A percentile compares a stretch with the other conserved stretches of the same genome.
These are phyloP conservation scores for Macquaria ambigua DNA, from an alignment of 2,113 vertebrate species.

Conservation along the genomic window DNA sequence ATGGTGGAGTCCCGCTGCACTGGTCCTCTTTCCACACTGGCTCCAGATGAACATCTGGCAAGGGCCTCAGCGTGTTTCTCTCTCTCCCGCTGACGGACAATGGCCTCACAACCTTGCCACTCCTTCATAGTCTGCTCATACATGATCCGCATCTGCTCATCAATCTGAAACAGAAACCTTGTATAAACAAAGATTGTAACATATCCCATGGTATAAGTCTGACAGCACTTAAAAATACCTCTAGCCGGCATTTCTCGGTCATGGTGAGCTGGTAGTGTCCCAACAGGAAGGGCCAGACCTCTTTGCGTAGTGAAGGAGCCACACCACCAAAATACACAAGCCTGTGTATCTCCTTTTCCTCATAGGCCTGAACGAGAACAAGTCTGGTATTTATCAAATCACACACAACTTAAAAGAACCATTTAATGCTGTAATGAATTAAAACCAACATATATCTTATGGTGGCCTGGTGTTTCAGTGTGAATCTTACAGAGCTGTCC, in stretches of 20 bases:
- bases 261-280: slow-evolving; percentile 98
- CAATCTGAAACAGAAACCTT: slow-evolving; percentile 84
- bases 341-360: slow-evolving; percentile 92
- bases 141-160: slow-evolving; percentile 87
- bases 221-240: slow-evolving; percentile 82
- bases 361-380: slow-evolving; percentile 84
- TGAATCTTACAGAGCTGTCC: slow-evolving; percentile 88
- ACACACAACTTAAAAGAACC: neutral
- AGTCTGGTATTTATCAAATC: neutral
- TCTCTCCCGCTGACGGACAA: slow-evolving; percentile 93
- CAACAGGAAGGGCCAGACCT: slow-evolving; percentile 97
- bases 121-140: slow-evolving; percentile 96
- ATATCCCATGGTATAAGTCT: neutral
- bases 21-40: slow-evolving; percentile 90
- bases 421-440: neutral
- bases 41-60: slow-evolving; percentile 93
- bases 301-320: slow-evolving; percentile 91
- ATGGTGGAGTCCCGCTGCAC: slow-evolving; percentile 94
- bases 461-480: neutral
- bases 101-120: slow-evolving; percentile 97
- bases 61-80: slow-evolving; percentile 93
- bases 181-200: neutral
- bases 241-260: slow-evolving; percentile 88
- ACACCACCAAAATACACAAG: slow-evolving; percentile 96
- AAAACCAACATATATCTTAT: neutral